Evolutionary conservation across 2,888 invertebrate species (phyloP).

Genomic region (Hartigia nigra): DNA sequence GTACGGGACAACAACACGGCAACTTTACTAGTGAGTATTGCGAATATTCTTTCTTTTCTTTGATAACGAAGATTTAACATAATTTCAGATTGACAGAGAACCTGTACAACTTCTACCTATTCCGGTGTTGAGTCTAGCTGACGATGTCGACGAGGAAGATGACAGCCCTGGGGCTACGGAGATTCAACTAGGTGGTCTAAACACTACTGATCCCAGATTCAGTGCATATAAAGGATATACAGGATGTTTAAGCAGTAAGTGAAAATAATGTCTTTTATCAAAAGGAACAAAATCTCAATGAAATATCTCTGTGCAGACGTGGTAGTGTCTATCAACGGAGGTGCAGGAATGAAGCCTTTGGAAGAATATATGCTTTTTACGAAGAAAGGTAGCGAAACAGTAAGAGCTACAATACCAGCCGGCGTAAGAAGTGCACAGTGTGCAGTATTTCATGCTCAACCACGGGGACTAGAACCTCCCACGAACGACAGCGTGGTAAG

Average conservation of each 20-base stretch:
- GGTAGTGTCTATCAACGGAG: slow-evolving; percentile 83
- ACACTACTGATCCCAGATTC: slow-evolving; percentile 84
- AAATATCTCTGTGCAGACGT: slow-evolving; percentile 72
- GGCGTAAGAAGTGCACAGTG: slow-evolving; percentile 89
- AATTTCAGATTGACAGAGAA: slow-evolving; percentile 79
- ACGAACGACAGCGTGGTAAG: slow-evolving; percentile 67
- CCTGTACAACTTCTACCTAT: slow-evolving; percentile 77
- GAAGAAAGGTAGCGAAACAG: slow-evolving; percentile 83
- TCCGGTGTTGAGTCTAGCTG: slow-evolving; percentile 76
- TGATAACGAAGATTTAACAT: not conserved
- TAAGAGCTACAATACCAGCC: slow-evolving; percentile 87
- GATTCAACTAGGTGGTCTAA: slow-evolving; percentile 88
- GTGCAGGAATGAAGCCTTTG: slow-evolving; percentile 80
- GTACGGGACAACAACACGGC: slow-evolving; percentile 78
- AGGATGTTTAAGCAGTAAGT: slow-evolving; percentile 90
- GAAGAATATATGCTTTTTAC: slow-evolving; percentile 95
- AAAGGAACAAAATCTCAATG: not conserved
- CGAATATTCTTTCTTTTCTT: not conserved
- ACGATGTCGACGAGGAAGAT: slow-evolving; percentile 63
- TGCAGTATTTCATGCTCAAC: slow-evolving; percentile 74
- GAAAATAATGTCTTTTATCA: not conserved
- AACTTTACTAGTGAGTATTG: slow-evolving; percentile 66
- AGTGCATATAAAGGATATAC: slow-evolving; percentile 87
- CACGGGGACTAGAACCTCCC: slow-evolving; percentile 58
- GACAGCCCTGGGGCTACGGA: slow-evolving; percentile 75